Base-by-base conservation (phyloP, 64 coral and sea anemone species). In the Stichodactyla helianthus region DNA sequence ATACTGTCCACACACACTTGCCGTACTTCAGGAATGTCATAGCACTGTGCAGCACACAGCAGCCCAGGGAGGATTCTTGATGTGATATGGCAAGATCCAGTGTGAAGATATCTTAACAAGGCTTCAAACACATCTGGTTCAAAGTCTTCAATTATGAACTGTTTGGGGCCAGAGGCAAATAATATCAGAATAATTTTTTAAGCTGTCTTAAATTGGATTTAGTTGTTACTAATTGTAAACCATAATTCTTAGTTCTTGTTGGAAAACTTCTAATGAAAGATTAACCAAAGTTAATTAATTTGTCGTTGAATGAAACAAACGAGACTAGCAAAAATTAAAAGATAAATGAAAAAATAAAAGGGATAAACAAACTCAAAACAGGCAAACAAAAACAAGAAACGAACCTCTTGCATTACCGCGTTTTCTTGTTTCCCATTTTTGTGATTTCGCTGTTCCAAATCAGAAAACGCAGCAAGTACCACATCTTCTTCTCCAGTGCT, bases 61-160 rank as follows among this genome's bases (percentile, higher is more conserved):
- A 84, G 56, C 13, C 83, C 83, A 63, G 83, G 83, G 10, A 84
- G 53, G 14, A 84, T 51, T 10, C 27, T 60, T 58, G 83, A 6
- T 17, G 83, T 62, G 19, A 84, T 58, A 6, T 84, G 83, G 16
- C 54, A 60, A 58, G 83, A 84, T 7, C 59, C 83, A 31, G 83
- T 84, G 25, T 84, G 83, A 51, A 84, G 83, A 31, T 84, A 84
- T 14, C 25, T 84, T 15, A 84, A 55, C 27, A 84, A 63, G 16
- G 83, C 83, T 17, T 84, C 83, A 59, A 84, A 84, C 26, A 58
- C 83, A 60, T 84, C 83, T 35, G 83, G 54, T 15, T 82, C 83
- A 26, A 60, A 84, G 5, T 84, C 83, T 7, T 84, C 59, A 84
- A 84, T 59, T 23, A 84, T 51, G 55, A 11, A 84, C 83, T 84